Evolutionary conservation across 2,113 vertebrate species (phyloP), one percentile per base, ranked within the genome.

Genomic region (Leptodactylus fuscus): DNA sequence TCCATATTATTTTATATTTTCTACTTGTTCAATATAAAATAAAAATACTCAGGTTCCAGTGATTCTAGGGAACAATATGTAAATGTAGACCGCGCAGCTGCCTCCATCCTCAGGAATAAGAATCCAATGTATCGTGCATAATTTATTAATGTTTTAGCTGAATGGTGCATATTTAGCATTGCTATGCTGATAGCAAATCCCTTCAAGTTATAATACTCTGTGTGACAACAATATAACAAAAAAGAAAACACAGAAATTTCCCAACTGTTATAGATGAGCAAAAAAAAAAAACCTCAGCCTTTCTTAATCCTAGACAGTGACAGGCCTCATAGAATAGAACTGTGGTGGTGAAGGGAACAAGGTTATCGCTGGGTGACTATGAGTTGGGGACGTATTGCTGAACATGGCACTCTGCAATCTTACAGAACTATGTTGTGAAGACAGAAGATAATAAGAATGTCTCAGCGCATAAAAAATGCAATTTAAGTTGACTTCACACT

Each of bases 401-500:
- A 4, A 58, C 49, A 73, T 83, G 67, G 46, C 41, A 73, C 36
- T 55, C 16, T 44, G n/a, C 22, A 73, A 74, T 83, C 36, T 55
- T 34, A 18, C 11, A 53, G 27, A 82, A 78, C 75, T 38, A 36
- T 51, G 60, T 48, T 76, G 20, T 65, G 88, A 83, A 90, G 90
- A 89, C 88, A 88, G 88, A 88, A 88, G 91, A 89, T 90, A 90
- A 89, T 88, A 84, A 90, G 88, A 87, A 85, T 89, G 88, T 86
- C 73, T 83, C 48, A 85, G 60, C 82, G 85, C 82, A 88, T 81
- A 90, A 88, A 76, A 69, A 89, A 90, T 90, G 89, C 87, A 89
- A n/a, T n/a, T n/a, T n/a, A n/a, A n/a, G 89, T 90, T 88, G 87
- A 84, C 87, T 90, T 91, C 88, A 89, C 88, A 89, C 88, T 88